Conservation (phyloP, 2,888 invertebrate genomes). For the Stenoptilia bipunctidactyla region DNA sequence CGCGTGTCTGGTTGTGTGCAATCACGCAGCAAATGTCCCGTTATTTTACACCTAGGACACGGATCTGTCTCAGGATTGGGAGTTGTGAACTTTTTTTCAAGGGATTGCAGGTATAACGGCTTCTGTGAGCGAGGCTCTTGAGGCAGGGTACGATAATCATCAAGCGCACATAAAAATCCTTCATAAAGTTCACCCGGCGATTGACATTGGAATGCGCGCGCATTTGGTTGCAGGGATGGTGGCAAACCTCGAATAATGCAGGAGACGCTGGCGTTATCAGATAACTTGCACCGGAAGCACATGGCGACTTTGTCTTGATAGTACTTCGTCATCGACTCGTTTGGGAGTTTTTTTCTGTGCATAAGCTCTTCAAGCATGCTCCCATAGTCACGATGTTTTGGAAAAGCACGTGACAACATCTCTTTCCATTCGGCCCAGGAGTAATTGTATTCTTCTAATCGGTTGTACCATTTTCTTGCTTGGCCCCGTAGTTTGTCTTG, state of each 20-base stretch:
- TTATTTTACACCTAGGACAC: conserved; percentile 13
- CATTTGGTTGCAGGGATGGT: conserved; percentile 16
- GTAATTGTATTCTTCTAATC: conserved; percentile 19
- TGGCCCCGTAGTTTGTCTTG: conserved; percentile 20
- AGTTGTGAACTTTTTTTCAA: too few species aligned
- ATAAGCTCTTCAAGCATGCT: conserved; percentile 16
- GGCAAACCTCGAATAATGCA: conserved; percentile 21
- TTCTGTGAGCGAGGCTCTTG: background rate
- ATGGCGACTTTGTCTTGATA: conserved; percentile 22
- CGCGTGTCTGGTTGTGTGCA: conserved; percentile 7
- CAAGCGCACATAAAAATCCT: conserved; percentile 17
- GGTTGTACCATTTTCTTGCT: conserved; percentile 18
- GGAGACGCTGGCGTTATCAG: conserved; percentile 17
- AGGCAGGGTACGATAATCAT: conserved; percentile 14
- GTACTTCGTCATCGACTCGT: conserved; percentile 20
- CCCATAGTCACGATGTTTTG: conserved; percentile 17
- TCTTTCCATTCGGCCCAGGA: conserved; percentile 21
- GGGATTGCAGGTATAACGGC: too few species aligned
- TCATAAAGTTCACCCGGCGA: conserved; percentile 18
- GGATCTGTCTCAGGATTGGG: background rate
- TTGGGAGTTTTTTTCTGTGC: conserved; percentile 14
- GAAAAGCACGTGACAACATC: conserved; percentile 19
- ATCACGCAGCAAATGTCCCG: conserved; percentile 9
- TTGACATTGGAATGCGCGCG: conserved; percentile 19
- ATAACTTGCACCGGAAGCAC: conserved; percentile 21